Evolutionary conservation across 2,888 invertebrate genomes (phyloP).

Genomic region (Drosophila aldrichi): DNA sequence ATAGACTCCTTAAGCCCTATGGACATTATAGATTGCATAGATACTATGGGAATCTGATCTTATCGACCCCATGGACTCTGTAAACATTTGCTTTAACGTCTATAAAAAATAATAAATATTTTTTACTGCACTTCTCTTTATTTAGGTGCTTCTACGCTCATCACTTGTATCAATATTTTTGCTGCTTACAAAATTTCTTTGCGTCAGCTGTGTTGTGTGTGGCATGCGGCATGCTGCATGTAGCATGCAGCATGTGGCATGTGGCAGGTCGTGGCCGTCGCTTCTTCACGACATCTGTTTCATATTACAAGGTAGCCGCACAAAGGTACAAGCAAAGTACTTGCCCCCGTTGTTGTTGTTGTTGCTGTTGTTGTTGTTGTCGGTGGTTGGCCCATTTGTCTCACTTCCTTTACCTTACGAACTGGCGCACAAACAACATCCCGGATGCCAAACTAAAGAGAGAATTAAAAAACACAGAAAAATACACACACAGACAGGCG

Average conservation of each 20-base stretch:
- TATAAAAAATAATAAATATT: background rate
- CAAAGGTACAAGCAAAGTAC: slow-evolving; percentile 50
- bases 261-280: slow-evolving; percentile 58
- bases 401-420: slow-evolving; percentile 76
- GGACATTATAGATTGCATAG: background rate
- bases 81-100: background rate
- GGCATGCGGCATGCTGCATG: slow-evolving; percentile 66
- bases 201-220: slow-evolving; percentile 39
- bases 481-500: background rate
- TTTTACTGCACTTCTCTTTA: background rate
- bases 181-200: slow-evolving; percentile 1
- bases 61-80: background rate
- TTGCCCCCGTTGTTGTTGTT: slow-evolving; percentile 29
- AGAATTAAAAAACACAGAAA: slow-evolving; percentile 46
- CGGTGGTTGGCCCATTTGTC: slow-evolving; percentile 68
- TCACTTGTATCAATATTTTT: slow-evolving; percentile 28
- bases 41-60: background rate
- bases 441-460: slow-evolving; percentile 70
- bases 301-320: slow-evolving; percentile 68
- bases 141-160: slow-evolving; percentile 1
- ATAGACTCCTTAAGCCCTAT: no score
- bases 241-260: slow-evolving; percentile 62
- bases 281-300: slow-evolving; percentile 60
- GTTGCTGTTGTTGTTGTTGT: slow-evolving; percentile 30
- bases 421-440: slow-evolving; percentile 70